A percentile compares a stretch with the other conserved stretches of the same genome.
phyloP scores from a whole-genome alignment of 2,888 invertebrate genomes.

The Julus scanicus region DNA sequence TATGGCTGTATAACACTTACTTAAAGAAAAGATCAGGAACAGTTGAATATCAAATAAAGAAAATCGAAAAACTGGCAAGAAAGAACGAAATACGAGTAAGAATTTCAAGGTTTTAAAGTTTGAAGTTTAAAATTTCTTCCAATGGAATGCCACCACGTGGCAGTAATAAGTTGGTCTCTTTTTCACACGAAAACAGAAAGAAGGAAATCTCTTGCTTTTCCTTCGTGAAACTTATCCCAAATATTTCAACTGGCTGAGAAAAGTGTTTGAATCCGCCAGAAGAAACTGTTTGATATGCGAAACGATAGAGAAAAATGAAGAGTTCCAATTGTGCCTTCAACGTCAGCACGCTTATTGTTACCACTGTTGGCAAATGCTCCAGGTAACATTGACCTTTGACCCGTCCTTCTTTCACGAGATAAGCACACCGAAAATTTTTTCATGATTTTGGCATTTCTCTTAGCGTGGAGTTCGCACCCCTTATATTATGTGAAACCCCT shows the following conservation, averaged over 20 bases:
- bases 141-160: too few species aligned
- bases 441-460: too few species aligned
- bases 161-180: too few species aligned
- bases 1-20: slow-evolving; percentile 54
- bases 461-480: too few species aligned
- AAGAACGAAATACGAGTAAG: slow-evolving; percentile 48
- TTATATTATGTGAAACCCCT: too few species aligned
- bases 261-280: slow-evolving; percentile 50
- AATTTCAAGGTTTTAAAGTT: too few species aligned
- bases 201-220: slow-evolving; percentile 38
- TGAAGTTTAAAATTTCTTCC: too few species aligned
- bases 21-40: slow-evolving; percentile 46
- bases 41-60: slow-evolving; percentile 37
- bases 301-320: slow-evolving; percentile 36
- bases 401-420: too few species aligned
- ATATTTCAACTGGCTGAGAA: slow-evolving; percentile 52
- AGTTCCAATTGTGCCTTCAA: background rate
- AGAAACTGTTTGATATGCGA: slow-evolving; percentile 50
- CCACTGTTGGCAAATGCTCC: slow-evolving; percentile 6
- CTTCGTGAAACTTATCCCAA: slow-evolving; percentile 49
- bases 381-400: background rate
- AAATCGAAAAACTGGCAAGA: slow-evolving; percentile 36
- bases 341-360: slow-evolving; percentile 30
- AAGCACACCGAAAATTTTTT: too few species aligned
- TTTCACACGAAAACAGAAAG: slow-evolving; percentile 2